phyloP scores from a whole-genome alignment of 1,140 invertebrate species.

The Drosophila sulfurigaster region DNA sequence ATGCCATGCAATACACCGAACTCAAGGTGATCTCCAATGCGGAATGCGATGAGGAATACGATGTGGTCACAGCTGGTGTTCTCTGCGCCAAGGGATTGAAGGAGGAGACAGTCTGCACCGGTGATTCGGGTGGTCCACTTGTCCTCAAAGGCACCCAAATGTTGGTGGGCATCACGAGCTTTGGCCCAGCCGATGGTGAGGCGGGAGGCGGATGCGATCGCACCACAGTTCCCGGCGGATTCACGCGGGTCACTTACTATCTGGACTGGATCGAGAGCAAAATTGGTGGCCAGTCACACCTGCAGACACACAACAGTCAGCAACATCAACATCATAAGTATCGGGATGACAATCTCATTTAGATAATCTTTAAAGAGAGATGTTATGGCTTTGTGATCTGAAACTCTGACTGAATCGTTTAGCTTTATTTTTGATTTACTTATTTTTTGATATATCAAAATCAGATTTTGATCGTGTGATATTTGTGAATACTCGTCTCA shows the following conservation, averaged over 20 bases:
- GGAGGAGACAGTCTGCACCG: slow-evolving; percentile 79
- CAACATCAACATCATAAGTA: slow-evolving; percentile 43
- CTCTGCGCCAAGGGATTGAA: slow-evolving; percentile 79
- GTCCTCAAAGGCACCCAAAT: slow-evolving; percentile 74
- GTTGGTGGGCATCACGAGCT: slow-evolving; percentile 82
- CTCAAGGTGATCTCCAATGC: slow-evolving; percentile 76
- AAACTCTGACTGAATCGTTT: slow-evolving; percentile 67
- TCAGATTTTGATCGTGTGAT: slow-evolving; percentile 69
- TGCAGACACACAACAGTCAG: slow-evolving; percentile 6
- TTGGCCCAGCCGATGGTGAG: slow-evolving; percentile 74
- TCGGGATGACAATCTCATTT: slow-evolving; percentile 73
- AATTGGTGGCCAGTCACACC: slow-evolving; percentile 56
- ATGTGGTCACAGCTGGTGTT: slow-evolving; percentile 73
- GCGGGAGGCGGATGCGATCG: slow-evolving; percentile 68
- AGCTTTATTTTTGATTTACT: slow-evolving; percentile 59
- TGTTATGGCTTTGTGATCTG: slow-evolving; percentile 18
- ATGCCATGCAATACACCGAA: slow-evolving; percentile 82
- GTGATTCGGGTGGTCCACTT: slow-evolving; percentile 78
- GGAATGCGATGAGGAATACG: slow-evolving; percentile 77
- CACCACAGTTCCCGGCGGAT: slow-evolving; percentile 77
- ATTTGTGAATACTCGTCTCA: slow-evolving; percentile 55
- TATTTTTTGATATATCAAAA: slow-evolving; percentile 26
- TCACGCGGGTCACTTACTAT: slow-evolving; percentile 79
- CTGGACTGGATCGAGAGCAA: slow-evolving; percentile 80
- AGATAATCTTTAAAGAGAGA: not conserved